Evolutionary conservation across 2,888 invertebrate species (phyloP), one percentile per base, ranked within the genome.

Genomic region (Hypsopygia costalis): DNA sequence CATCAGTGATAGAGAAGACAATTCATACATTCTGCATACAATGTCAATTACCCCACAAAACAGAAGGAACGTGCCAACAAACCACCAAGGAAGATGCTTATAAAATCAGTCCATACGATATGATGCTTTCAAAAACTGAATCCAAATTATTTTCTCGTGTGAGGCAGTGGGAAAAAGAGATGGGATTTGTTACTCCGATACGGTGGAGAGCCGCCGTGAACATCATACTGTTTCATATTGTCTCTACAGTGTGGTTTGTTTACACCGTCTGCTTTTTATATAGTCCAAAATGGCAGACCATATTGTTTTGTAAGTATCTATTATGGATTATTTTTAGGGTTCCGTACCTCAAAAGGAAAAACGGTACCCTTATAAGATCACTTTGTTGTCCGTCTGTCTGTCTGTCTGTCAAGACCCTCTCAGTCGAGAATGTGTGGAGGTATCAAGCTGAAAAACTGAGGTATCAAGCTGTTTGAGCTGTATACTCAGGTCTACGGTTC

Each of bases 161-260:
- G 8, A 59, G 81, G 40, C 49, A 55, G 38, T 80, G 72, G 78
- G 88, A 86, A 51, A 83, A 72, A 49, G 49, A 46, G 3, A 53
- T 81, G 43, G 86, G 90, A 2, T 92, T 92, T 43, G 59, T 89
- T 30, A 91, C 92, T 1, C 91, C 92, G 0, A 76, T 93, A n/a
- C 91, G 91, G 54, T 94, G 93, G 93, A 72, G 71, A 33, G 93
- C 92, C 57, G 79, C 91, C 9, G 78, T 92, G 44, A 71, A 77
- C 16, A 91, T 94, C 31, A 66, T 72, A 1, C 6, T 85, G 6
- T 72, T 92, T 22, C 72, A 75, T 30, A 8, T 91, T 0, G 43
- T 83, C 0, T 78, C 82, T 1, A 0, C 90, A 0, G 54, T 81
- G 42, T 74, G 77, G 41, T 58, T 90, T 3, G 0, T 74, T 3